Percentiles rank a stretch among this genome's conserved stretches.
phyloP scores from a whole-genome alignment of 1,140 invertebrate genomes.

The Lepidurus apus region DNA sequence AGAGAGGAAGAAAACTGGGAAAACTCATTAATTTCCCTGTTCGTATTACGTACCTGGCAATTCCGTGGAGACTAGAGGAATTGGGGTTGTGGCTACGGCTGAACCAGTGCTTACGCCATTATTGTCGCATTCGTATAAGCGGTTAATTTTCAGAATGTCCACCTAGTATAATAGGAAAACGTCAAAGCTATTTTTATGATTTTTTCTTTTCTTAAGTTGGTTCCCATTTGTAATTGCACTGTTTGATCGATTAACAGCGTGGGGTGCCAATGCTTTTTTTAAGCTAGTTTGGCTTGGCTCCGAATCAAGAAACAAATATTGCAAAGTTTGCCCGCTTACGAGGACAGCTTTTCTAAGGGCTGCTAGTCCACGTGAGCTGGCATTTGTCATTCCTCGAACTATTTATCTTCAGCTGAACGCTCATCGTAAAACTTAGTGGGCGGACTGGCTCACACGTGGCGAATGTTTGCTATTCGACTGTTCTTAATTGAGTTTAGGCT shows the following conservation, averaged over 20 bases:
- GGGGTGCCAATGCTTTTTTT: too few relatives aligned
- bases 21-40: neutral
- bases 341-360: neutral
- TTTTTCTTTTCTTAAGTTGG: too few relatives aligned
- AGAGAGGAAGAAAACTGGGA: neutral
- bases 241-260: too few relatives aligned
- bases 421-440: neutral
- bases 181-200: too few relatives aligned
- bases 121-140: slow-evolving; percentile 39
- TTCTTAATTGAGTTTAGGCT: neutral
- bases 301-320: neutral
- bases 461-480: neutral
- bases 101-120: neutral
- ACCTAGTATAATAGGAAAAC: slow-evolving; percentile 28
- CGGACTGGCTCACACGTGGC: neutral
- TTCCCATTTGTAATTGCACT: too few relatives aligned
- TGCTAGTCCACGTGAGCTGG: neutral
- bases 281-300: neutral
- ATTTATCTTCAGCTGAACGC: neutral
- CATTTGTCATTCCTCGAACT: neutral
- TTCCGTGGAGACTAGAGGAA: slow-evolving; percentile 31
- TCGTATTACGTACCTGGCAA: slow-evolving; percentile 27
- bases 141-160: slow-evolving; percentile 39
- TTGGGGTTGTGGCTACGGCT: slow-evolving; percentile 27
- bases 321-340: neutral